Conservation (phyloP, 2,113 vertebrate genomes). For the Spheniscus mendiculus region DNA sequence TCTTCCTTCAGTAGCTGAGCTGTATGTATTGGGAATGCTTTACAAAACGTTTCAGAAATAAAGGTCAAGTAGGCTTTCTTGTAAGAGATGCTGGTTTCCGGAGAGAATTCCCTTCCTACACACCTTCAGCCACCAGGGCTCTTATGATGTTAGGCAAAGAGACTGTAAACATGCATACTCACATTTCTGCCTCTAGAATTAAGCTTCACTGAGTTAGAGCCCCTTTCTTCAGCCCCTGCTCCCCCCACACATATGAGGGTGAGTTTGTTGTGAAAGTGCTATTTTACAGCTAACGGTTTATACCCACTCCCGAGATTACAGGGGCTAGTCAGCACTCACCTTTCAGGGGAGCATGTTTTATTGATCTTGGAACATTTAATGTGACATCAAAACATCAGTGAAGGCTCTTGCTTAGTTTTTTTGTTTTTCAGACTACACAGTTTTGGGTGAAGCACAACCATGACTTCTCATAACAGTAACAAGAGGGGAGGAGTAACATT, state of each 20-base stretch:
- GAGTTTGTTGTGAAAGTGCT: neutral
- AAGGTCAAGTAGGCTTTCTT: slow-evolving; percentile 19
- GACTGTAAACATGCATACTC: neutral
- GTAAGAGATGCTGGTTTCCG: neutral
- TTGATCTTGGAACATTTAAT: neutral
- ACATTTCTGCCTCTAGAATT: neutral
- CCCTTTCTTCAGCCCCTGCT: neutral
- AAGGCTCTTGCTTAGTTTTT: neutral
- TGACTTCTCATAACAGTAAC: neutral
- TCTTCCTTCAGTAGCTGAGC: neutral
- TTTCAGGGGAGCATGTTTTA: neutral
- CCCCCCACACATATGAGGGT: neutral
- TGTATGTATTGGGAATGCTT: neutral
- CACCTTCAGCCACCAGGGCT: neutral
- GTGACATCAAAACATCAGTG: neutral
- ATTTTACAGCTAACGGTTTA: neutral
- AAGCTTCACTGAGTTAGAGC: neutral
- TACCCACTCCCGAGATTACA: neutral
- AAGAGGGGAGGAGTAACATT: neutral
- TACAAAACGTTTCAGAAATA: slow-evolving; percentile 29
- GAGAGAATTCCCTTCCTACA: slow-evolving; percentile 4
- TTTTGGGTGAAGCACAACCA: neutral
- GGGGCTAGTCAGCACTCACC: neutral
- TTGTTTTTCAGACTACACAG: neutral
- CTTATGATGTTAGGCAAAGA: neutral